phyloP scores from a whole-genome alignment of 2,888 invertebrate genomes.

The Glyphotaelius pellucidus region DNA sequence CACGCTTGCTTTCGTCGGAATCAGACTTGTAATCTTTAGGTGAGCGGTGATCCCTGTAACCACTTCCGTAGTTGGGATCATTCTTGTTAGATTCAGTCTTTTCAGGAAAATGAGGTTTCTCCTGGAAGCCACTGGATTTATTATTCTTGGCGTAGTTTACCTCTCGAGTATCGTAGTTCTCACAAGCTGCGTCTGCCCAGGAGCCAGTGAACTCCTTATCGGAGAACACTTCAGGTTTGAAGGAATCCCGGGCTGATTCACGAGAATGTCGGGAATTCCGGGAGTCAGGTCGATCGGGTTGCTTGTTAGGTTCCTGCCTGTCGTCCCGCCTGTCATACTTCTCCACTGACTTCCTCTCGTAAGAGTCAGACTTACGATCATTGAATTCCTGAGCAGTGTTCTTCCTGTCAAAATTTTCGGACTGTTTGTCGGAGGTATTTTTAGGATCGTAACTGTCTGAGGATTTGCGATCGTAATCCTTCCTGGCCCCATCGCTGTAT shows the following conservation, averaged over 20 bases:
- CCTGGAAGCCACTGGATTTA: conserved; percentile 59
- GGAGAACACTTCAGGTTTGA: conserved; percentile 75
- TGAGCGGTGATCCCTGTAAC: conserved; percentile 73
- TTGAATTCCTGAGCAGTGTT: conserved; percentile 57
- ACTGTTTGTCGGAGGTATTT: conserved; percentile 75
- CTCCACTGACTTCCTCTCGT: conserved; percentile 63
- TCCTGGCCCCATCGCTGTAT: conserved; percentile 74
- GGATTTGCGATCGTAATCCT: conserved; percentile 76
- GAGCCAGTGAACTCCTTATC: conserved; percentile 74
- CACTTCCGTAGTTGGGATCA: conserved; percentile 69
- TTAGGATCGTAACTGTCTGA: conserved; percentile 71
- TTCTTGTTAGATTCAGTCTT: conserved; percentile 71
- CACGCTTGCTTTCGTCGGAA: conserved; percentile 70
- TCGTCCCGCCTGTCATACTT: conserved; percentile 64
- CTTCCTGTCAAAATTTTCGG: conserved; percentile 76
- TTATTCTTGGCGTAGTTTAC: conserved; percentile 64
- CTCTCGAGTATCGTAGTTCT: conserved; percentile 67
- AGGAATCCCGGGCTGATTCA: conserved; percentile 71
- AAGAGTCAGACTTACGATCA: conserved; percentile 64
- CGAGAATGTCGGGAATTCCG: conserved; percentile 78
- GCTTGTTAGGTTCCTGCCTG: conserved; percentile 70
- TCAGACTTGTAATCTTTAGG: conserved; percentile 76
- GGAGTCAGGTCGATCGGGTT: conserved; percentile 72
- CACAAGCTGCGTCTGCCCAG: conserved; percentile 76
- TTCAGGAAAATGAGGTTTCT: conserved; percentile 71